These are phyloP conservation scores for Caenorhabditis wallacei DNA, from an alignment of 2,888 invertebrate species.

Conservation along the genomic window DNA sequence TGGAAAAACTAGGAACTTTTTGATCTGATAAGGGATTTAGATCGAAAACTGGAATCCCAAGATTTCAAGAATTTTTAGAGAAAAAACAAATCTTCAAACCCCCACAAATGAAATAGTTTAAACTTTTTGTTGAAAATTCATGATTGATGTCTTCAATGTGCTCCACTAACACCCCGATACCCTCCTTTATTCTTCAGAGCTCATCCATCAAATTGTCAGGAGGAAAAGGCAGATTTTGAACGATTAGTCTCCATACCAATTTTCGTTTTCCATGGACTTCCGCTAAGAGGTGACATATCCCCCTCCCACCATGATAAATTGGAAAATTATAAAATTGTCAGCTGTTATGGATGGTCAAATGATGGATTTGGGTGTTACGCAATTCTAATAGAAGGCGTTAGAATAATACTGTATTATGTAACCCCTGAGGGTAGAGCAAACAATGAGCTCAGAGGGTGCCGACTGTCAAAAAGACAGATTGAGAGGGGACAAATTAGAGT, in stretches of 20 bases:
- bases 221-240: constrained; percentile 31
- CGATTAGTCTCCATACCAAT: constrained; percentile 28
- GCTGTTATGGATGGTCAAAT: not conserved
- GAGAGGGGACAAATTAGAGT: constrained; percentile 12
- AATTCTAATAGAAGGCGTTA: constrained; percentile 28
- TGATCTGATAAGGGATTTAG: not conserved
- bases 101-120: not conserved
- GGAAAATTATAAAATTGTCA: constrained; percentile 42
- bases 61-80: no score
- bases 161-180: not conserved
- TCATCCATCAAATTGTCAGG: constrained; percentile 46
- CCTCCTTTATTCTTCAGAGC: not conserved
- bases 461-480: constrained; percentile 12
- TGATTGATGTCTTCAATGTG: not conserved
- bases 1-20: not conserved
- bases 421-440: constrained; percentile 14
- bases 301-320: constrained; percentile 47
- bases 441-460: constrained; percentile 14
- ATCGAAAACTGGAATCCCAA: not conserved
- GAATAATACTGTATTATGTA: constrained; percentile 30
- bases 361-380: constrained; percentile 18
- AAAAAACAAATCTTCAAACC: no score
- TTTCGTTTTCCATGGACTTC: not conserved
- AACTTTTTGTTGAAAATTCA: constrained; percentile 3
- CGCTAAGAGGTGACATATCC: constrained; percentile 3